Conservation (phyloP, 64 coral and sea anemone species). For the Montipora foliosa region DNA sequence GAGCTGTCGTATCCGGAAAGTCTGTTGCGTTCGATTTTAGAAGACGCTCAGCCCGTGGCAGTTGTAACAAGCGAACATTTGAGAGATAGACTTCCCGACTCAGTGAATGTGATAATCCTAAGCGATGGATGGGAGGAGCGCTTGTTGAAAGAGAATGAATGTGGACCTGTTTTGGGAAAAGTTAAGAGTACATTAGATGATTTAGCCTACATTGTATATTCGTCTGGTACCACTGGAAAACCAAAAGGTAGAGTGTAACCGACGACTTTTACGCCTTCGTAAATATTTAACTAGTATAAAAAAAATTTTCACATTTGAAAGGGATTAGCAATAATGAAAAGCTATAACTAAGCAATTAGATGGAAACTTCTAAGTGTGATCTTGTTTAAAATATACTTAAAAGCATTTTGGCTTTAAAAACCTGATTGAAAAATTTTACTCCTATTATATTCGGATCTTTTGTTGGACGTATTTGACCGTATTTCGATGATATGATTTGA, state of each 20-base stretch:
- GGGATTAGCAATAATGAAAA: background rate
- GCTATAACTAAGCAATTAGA: too few relatives aligned
- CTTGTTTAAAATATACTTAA: too few relatives aligned
- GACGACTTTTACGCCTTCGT: background rate
- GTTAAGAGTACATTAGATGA: constrained; percentile 62
- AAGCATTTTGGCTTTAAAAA: too few relatives aligned
- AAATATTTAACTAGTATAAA: background rate
- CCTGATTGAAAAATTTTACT: too few relatives aligned
- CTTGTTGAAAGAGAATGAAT: constrained; percentile 69
- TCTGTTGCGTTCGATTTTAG: constrained; percentile 74
- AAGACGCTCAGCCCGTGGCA: constrained; percentile 78
- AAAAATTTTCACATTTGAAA: background rate
- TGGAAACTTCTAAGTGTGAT: too few relatives aligned
- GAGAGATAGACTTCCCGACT: constrained; percentile 64
- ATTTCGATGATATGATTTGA: background rate
- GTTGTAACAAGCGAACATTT: constrained; percentile 70
- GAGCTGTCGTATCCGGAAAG: constrained; percentile 84
- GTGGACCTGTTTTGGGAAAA: background rate
- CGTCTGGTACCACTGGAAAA: constrained; percentile 87
- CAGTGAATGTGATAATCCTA: constrained; percentile 57
- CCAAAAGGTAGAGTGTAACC: constrained; percentile 81
- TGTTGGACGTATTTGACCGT: background rate
- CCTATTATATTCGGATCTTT: too few relatives aligned
- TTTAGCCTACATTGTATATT: constrained; percentile 92
- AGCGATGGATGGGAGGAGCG: constrained; percentile 80